phyloP scores from a whole-genome alignment of 2,797 vertebrate species.

The Lithobates sylvaticus region DNA sequence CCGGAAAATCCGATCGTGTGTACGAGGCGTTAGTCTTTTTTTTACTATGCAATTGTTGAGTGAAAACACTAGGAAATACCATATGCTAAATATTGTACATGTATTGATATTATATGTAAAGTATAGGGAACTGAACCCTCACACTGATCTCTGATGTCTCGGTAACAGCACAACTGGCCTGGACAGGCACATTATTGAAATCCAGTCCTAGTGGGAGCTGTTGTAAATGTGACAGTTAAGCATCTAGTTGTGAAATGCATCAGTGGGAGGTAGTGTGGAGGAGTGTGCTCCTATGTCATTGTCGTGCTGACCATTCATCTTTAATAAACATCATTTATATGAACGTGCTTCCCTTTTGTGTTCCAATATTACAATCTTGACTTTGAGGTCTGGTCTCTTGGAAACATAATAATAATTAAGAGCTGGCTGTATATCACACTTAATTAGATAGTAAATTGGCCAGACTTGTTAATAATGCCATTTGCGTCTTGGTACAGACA shows the following conservation, averaged over 20 bases:
- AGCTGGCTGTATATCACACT: neutral
- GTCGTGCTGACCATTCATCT: neutral
- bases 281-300: neutral
- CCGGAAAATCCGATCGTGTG: too few relatives aligned
- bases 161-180: too few relatives aligned
- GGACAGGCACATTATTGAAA: too few relatives aligned
- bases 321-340: neutral
- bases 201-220: too few relatives aligned
- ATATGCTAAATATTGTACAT: too few relatives aligned
- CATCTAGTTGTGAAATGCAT: neutral
- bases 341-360: neutral
- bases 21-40: too few relatives aligned
- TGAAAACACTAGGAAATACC: too few relatives aligned
- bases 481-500: constrained; percentile 20
- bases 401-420: neutral
- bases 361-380: neutral
- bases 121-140: too few relatives aligned
- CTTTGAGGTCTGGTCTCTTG: neutral
- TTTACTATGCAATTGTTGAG: too few relatives aligned
- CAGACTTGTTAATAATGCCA: neutral
- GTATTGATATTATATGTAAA: too few relatives aligned
- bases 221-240: neutral
- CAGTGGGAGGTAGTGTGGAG: too few relatives aligned
- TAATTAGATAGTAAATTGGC: neutral
- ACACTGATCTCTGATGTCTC: too few relatives aligned